Base-by-base conservation (phyloP, 2,888 invertebrate genomes). In the Xylophagus ater region DNA sequence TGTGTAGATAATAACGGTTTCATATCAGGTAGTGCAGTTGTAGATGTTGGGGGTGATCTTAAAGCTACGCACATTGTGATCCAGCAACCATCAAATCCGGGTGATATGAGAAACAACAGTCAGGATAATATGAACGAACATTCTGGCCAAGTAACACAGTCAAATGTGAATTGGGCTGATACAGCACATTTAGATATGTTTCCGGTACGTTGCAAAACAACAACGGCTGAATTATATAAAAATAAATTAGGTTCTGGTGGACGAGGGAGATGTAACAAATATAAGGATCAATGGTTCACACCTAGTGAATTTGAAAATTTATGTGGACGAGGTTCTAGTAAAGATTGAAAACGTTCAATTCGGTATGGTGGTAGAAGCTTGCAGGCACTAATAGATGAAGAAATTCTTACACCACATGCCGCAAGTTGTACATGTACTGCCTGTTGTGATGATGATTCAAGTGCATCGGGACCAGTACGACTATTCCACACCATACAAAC, bases 321-420 rank as follows among this genome's bases (percentile, higher is more conserved):
- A 2, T 90, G 92, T 62, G 94, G 93, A 0, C 71, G 93, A 51
- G 93, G 88, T 1, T 92, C 90, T 1, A 92, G 92, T 58, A 94
- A 94, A 63, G 94, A 94, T 64, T 94, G 93, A 93, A 94, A 94
- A 60, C 70, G 93, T 43, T 93, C 92, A 49, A 93, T 94, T 49
- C 74, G 90, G 49, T 89, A 87, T 65, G 93, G 90, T 18, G 93
- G 93, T 0, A 72, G 92, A 49, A 90, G 90, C 53, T 71, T 94
- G 34, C 90, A 90, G 59, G 88, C 88, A 12, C 67, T 94, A 38
- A 92, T 94, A 43, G 92, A 93, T 57, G 90, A 90, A 62, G 88
- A 86, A 19, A 79, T 90, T 47, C 70, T 94, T 26, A 79, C 85
- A 44, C 93, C 93, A 2, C 93, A 94, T 64, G 93, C 94, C 8